phyloP scores from a whole-genome alignment of 2,797 vertebrate genomes.

The Pachyuromys duprasi region DNA sequence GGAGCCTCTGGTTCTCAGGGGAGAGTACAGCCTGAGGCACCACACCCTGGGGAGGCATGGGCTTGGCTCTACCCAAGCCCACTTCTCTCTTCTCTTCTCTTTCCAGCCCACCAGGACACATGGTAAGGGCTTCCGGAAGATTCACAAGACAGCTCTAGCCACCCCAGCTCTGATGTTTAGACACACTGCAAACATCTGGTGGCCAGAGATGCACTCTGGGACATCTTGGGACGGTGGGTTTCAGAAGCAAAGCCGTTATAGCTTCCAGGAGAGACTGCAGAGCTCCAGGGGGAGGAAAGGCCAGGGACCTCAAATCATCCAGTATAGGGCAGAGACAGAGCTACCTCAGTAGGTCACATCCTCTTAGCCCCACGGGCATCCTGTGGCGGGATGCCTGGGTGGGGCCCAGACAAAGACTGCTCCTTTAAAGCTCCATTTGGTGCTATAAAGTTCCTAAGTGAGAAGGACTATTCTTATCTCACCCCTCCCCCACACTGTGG shows the following conservation, averaged over 20 bases:
- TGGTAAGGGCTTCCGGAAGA: neutral
- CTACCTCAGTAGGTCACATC: neutral
- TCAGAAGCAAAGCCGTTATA: neutral
- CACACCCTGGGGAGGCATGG: neutral
- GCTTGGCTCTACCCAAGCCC: neutral
- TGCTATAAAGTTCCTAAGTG: neutral
- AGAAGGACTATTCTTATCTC: neutral
- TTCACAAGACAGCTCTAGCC: neutral
- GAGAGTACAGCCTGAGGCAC: neutral
- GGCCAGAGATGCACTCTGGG: neutral
- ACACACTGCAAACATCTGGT: neutral
- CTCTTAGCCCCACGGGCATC: fast-evolving
- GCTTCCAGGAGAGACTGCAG: neutral
- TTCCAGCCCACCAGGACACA: neutral
- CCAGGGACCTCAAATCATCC: neutral
- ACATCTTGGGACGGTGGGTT: neutral
- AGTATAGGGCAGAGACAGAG: neutral
- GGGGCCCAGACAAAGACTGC: neutral
- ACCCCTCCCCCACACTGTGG: neutral
- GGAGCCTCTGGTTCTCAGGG: neutral
- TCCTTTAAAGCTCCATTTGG: neutral
- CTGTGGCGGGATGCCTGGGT: neutral
- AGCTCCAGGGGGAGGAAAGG: neutral
- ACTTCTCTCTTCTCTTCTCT: neutral
- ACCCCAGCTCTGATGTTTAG: no score